These are phyloP conservation scores for Limnodromus scolopaceus DNA, from an alignment of 2,797 vertebrate species.

Conservation along the genomic window DNA sequence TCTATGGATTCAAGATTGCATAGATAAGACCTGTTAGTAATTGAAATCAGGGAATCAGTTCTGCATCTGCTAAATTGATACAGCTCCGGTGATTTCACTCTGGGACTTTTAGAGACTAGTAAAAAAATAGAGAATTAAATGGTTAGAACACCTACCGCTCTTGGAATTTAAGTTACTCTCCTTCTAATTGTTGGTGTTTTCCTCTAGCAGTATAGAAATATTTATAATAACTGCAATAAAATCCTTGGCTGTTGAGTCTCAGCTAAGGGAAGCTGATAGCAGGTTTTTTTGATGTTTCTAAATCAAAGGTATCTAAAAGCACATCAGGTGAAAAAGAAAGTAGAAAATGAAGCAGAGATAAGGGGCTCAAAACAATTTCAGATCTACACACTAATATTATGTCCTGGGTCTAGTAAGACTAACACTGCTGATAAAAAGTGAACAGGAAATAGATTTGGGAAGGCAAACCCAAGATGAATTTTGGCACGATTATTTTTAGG, in stretches of 20 bases:
- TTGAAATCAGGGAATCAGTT: not conserved
- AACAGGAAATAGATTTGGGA: not conserved
- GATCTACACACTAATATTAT: not conserved
- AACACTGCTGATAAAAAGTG: not conserved
- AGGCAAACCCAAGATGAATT: not conserved
- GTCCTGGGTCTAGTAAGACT: not conserved
- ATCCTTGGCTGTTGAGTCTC: not conserved
- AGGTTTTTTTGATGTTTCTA: not conserved
- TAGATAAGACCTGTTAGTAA: not conserved
- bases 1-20: not conserved
- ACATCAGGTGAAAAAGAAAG: not conserved
- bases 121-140: not conserved
- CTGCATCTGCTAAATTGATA: not conserved
- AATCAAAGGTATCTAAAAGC: constrained; percentile 12
- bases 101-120: not conserved
- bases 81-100: not conserved
- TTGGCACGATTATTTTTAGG: not conserved
- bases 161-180: not conserved
- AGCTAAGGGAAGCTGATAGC: not conserved
- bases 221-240: not conserved
- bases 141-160: not conserved
- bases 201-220: not conserved
- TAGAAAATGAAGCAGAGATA: not conserved
- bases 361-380: constrained; percentile 12
- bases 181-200: not conserved